Evolutionary conservation across 92 coral and sea anemone species (phyloP), one percentile per base, ranked within the genome.

Genomic region (Epizoanthus ramosus): DNA sequence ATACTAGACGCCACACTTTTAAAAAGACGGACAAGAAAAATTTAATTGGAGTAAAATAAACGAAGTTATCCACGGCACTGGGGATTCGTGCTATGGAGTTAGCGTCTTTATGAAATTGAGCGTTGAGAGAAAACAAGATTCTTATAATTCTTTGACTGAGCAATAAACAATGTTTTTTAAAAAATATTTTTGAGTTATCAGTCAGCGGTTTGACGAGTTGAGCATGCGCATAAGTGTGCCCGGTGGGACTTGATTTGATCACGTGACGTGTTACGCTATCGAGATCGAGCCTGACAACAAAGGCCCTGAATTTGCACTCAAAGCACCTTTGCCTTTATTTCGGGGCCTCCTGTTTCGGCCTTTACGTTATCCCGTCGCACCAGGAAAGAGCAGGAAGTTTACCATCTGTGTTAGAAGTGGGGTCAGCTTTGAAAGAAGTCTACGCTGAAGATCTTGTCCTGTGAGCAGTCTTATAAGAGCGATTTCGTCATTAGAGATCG

Each of bases 271-370:
- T 87, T 88, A 85, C 89, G 91, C 94, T 85, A 89, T 89, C 89
- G 87, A 87, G 77, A 85, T 86, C 86, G 92, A 89, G 89, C 89
- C 92, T 93, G 95, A 91, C 98, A 93, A 93, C 98, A 93, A 93
- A 93, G 97, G 87, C 92, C 85, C 87, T 85, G 87, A 89, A 85
- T 73, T 89, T 84, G 88, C 79, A 74, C 86, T 87, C 85, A 87
- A 74, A 89, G 87, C 86, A 80, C 87, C 86, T 85, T 86, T 80
- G 86, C 92, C 93, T 81, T 90, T 90, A 82, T 92, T 90, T 90
- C 90, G 95, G 86, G 89, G 84, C 88, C 93, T 85, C 89, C 92
- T 88, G 90, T 81, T 90, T 86, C 71, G 82, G 92, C 82, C 80
- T 88, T 88, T 85, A 63, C 77, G 53, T 58, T 68, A 60, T 77